Evolutionary conservation across 2,113 vertebrate genomes (phyloP).

Genomic region (Podarcis cretensis): DNA sequence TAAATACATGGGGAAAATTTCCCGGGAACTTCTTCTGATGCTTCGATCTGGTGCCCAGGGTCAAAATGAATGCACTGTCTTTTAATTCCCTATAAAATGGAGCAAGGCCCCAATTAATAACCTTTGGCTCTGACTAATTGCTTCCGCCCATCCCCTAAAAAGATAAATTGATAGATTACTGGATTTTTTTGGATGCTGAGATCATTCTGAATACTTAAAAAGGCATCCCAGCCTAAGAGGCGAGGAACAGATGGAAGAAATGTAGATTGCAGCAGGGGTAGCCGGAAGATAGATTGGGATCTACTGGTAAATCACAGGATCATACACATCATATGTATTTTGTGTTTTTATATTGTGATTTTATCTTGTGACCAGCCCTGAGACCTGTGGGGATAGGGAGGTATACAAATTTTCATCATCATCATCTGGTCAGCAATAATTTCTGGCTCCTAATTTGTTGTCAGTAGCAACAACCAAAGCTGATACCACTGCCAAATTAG

Average conservation of each 20-base stretch:
- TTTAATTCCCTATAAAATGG: neutral
- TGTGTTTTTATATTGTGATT: too few species aligned
- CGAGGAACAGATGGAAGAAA: neutral
- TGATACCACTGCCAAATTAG: too few species aligned
- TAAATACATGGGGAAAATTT: neutral
- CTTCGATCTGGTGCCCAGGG: neutral
- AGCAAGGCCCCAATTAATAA: neutral
- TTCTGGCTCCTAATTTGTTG: neutral
- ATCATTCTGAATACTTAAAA: neutral
- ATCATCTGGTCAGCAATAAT: neutral
- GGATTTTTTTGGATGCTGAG: neutral
- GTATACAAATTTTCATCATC: neutral
- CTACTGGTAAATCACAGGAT: neutral
- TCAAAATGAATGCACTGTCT: neutral
- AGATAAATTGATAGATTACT: neutral
- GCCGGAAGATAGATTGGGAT: neutral
- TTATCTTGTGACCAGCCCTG: too few species aligned
- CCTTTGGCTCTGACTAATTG: neutral
- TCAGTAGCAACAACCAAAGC: neutral
- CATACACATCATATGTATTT: too few species aligned
- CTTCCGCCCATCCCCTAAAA: neutral
- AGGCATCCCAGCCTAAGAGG: too few species aligned
- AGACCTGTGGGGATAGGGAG: neutral
- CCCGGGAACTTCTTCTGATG: neutral
- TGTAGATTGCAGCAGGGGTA: neutral